A percentile compares a stretch with the other conserved stretches of the same genome.
phyloP scores from a whole-genome alignment of 2,113 vertebrate species.

The Carassius auratus region DNA sequence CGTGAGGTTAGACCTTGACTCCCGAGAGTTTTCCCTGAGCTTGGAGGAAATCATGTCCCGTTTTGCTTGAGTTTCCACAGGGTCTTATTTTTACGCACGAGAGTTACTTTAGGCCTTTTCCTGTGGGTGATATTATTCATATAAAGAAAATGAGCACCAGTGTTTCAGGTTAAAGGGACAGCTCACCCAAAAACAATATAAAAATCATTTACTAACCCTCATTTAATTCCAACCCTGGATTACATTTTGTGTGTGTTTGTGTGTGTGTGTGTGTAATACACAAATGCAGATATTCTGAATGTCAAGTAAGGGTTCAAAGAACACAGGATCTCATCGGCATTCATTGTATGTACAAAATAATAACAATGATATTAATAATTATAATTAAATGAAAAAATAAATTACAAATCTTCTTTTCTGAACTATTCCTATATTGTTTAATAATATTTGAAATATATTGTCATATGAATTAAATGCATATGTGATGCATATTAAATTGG shows the following conservation, averaged over 20 bases:
- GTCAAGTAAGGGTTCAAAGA: background rate
- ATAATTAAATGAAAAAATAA: too few species aligned
- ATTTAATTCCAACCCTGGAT: background rate
- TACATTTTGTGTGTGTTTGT: too few species aligned
- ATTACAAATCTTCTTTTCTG: too few species aligned
- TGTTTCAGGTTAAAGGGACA: background rate
- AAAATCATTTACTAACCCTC: too few species aligned
- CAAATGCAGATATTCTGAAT: background rate
- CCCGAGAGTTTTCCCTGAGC: background rate
- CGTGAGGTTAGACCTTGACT: conserved; percentile 22
- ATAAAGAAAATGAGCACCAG: background rate
- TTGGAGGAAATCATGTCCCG: background rate
- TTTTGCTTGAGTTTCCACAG: background rate
- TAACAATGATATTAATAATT: too few species aligned
- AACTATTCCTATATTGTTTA: too few species aligned
- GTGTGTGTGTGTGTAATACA: background rate
- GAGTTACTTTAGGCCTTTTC: too few species aligned
- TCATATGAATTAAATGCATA: too few species aligned
- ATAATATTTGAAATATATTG: too few species aligned
- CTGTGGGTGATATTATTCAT: background rate
- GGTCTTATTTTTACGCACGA: background rate
- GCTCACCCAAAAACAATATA: background rate
- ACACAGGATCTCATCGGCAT: background rate
- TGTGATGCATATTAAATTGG: too few species aligned
- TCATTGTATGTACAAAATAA: background rate